These are phyloP conservation scores for Trididemnum nubilum DNA, from an alignment of 23 tunicate species.

Conservation along the genomic window DNA sequence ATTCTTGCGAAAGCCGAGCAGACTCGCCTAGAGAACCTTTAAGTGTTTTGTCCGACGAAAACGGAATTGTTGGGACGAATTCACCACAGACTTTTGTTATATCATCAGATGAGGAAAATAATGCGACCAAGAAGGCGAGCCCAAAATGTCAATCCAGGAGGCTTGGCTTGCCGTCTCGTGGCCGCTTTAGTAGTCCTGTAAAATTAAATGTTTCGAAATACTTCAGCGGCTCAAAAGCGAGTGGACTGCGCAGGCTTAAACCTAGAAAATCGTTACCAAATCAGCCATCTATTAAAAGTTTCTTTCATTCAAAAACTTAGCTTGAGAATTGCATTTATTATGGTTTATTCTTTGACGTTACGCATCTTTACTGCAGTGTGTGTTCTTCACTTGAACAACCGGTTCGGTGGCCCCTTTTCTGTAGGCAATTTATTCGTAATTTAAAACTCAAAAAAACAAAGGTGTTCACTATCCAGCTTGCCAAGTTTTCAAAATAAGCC, in stretches of 20 bases:
- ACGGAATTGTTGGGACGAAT: not conserved
- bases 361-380: no score
- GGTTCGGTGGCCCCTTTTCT: no score
- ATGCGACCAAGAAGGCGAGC: not conserved
- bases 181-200: slow-evolving; percentile 16
- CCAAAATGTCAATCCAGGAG: not conserved
- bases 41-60: not conserved
- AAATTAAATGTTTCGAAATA: slow-evolving; percentile 43
- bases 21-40: not conserved
- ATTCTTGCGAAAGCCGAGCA: not conserved
- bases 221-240: slow-evolving; percentile 63
- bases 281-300: slow-evolving; percentile 26
- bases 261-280: not conserved
- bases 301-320: slow-evolving; percentile 16
- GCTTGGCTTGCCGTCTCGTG: not conserved
- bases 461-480: no score
- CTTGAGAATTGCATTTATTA: no score
- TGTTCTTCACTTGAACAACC: no score
- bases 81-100: not conserved
- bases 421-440: no score
- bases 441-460: no score
- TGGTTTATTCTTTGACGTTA: no score
- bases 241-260: slow-evolving; percentile 51
- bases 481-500: no score
- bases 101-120: not conserved